These are phyloP conservation scores for Anhinga rufa DNA, from an alignment of 2,113 vertebrate genomes.

Conservation along the genomic window DNA sequence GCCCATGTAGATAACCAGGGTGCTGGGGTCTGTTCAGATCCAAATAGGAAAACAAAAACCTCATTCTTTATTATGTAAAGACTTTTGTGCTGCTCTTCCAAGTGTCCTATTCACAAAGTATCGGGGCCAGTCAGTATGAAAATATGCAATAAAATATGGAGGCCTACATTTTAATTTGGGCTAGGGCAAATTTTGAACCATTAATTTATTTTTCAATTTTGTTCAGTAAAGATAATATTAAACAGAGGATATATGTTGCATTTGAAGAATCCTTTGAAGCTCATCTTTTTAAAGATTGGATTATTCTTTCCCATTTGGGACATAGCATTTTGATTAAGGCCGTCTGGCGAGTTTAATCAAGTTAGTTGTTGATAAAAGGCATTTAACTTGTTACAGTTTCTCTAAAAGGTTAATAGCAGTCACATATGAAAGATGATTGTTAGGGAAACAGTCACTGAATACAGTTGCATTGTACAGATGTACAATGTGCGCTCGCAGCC, in stretches of 20 bases:
- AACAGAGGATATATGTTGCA: not conserved
- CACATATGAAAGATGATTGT: not conserved
- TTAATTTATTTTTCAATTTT: not conserved
- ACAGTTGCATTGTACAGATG: not conserved
- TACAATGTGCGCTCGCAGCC: no score
- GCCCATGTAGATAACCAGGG: not conserved
- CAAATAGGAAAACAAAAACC: not conserved
- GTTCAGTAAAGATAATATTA: not conserved
- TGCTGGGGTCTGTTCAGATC: not conserved
- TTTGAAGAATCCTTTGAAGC: not conserved
- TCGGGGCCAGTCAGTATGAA: not conserved
- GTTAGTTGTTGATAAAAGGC: not conserved
- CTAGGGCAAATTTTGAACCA: not conserved
- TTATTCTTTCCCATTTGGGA: not conserved
- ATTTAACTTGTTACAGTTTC: not conserved
- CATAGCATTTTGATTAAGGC: not conserved
- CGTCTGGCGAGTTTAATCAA: not conserved
- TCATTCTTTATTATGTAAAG: not conserved
- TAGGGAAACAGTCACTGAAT: not conserved
- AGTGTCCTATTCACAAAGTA: not conserved
- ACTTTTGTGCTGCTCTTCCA: not conserved
- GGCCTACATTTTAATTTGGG: not conserved
- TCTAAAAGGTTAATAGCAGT: not conserved
- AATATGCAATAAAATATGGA: not conserved
- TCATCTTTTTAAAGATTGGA: not conserved